Conservation (phyloP, 2,113 vertebrate species). For the Tragelaphus strepsiceros region DNA sequence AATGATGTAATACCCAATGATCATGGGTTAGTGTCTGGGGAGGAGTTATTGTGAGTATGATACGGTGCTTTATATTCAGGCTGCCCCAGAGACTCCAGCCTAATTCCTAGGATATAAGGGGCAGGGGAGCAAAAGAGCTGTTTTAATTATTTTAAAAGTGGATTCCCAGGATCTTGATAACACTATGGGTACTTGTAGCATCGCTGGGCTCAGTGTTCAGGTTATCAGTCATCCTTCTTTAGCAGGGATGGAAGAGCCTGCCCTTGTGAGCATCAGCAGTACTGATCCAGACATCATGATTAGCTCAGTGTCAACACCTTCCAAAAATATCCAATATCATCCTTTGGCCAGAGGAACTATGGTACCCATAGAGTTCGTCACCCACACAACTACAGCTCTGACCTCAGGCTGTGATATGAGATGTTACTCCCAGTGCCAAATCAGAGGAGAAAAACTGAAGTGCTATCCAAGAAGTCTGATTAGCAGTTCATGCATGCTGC, state of each 20-base stretch:
- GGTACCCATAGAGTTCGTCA: background rate
- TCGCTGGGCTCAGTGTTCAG: background rate
- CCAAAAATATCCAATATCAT: background rate
- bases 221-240: background rate
- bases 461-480: background rate
- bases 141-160: conserved; percentile 3
- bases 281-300: background rate
- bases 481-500: background rate
- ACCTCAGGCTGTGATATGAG: background rate
- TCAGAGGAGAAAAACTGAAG: background rate
- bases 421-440: background rate
- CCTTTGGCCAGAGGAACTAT: background rate
- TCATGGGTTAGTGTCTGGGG: background rate
- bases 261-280: background rate
- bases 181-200: background rate
- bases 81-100: background rate
- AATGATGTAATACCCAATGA: background rate
- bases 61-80: background rate
- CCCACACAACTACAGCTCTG: background rate
- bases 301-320: background rate
- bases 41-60: background rate
- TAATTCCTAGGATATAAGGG: background rate
- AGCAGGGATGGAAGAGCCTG: background rate
- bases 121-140: background rate
- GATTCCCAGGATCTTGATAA: background rate